These are phyloP conservation scores for Glossosoma conforme DNA, from an alignment of 1,140 invertebrate genomes.

Conservation along the genomic window DNA sequence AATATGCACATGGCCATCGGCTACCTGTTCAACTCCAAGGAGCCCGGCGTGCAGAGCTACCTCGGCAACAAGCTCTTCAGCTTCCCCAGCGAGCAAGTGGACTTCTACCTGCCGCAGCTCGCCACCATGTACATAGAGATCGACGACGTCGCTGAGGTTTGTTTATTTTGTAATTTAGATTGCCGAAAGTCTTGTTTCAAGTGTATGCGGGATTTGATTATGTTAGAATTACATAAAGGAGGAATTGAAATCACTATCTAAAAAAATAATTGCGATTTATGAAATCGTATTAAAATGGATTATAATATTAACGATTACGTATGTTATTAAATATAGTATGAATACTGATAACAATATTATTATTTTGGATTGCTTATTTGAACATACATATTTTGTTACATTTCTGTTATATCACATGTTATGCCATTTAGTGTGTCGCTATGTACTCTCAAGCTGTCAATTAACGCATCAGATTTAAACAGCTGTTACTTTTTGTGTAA, in stretches of 20 bases:
- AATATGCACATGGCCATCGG: conserved; percentile 97
- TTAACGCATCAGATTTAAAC: background rate
- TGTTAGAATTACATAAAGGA: too few relatives aligned
- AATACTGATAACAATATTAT: too few relatives aligned
- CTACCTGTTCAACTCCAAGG: conserved; percentile 98
- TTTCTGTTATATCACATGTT: too few relatives aligned
- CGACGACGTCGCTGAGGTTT: conserved; percentile 83
- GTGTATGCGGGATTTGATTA: background rate
- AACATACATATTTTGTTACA: too few relatives aligned
- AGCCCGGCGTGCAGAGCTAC: conserved; percentile 93
- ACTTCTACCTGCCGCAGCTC: conserved; percentile 96
- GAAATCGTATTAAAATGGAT: too few relatives aligned
- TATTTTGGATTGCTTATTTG: too few relatives aligned
- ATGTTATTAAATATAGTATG: too few relatives aligned
- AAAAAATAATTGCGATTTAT: too few relatives aligned
- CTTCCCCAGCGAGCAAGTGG: conserved; percentile 86
- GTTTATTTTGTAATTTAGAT: conserved; percentile 40
- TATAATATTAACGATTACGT: too few relatives aligned
- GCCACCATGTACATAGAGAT: conserved; percentile 99
- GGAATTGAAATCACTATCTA: too few relatives aligned
- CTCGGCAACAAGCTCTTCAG: conserved; percentile 95
- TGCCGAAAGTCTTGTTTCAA: background rate
- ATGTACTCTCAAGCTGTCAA: too few relatives aligned
- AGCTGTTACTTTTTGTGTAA: background rate
- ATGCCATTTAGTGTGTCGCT: too few relatives aligned